Base-by-base conservation (phyloP, 2,888 invertebrate species). In the Thereva nobilitata region DNA sequence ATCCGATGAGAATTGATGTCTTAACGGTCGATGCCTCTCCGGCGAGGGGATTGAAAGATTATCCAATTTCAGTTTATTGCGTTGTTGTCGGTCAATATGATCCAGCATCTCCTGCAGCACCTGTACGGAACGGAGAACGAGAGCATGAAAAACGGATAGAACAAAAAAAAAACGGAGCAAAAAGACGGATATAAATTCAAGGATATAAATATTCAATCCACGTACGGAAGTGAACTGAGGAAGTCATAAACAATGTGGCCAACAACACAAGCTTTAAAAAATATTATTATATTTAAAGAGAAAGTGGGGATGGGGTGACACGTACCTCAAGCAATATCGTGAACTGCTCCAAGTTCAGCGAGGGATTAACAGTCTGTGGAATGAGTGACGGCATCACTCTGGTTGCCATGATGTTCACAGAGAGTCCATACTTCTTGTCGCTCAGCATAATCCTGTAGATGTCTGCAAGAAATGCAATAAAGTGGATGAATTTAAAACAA, bases 81-180 rank as follows among this genome's bases (percentile, higher is more conserved):
- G 87, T 77, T 96, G 94, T 76, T 92, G 91, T 72, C 90, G 86
- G 79, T 94, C 93, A 71, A 95, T 93, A 76, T 88, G 90, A 75
- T 91, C 91, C 75, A 97, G 83, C 96, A 97, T 95, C 74, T 95
- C 94, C 77, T 95, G 92, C 67, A 97, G 84, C 54, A 95, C 91
- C 86, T 86, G 75, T 10, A 61, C 38, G 50, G 35, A 35, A 50
- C 6, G 35, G 35, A 10, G 12, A 50, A 2, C 50, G 34, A 23
- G 50, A 6, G 12, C 5, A 23, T 4, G 35, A 6, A 34, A 50
- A 35, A 12, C 23, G 23, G 23, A 66, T 71, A 55, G 67, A n/a
- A 23, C 8, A 44, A 55, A 40, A 64, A 3, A 12, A 55, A 40
- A 64, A 3, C 9, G 2, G 53, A 12, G 45, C 7, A 34, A 44